phyloP scores from a whole-genome alignment of 53 echinoderm and acorn worm genomes.

The Paelopatides confundens region DNA sequence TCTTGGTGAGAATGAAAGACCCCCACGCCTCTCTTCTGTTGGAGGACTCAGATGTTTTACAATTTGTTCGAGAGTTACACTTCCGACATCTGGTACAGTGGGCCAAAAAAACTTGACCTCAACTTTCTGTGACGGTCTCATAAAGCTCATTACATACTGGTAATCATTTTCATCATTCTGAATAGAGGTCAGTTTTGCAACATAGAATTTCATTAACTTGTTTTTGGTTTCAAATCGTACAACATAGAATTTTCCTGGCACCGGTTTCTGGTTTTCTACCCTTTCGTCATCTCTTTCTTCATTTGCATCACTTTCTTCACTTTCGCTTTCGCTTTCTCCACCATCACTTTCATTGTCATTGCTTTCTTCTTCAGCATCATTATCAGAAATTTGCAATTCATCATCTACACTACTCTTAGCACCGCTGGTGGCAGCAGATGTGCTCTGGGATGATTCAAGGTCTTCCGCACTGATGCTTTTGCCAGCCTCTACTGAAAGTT shows the following conservation, averaged over 20 bases:
- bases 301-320: constrained; percentile 13
- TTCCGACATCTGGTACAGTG: constrained; percentile 4
- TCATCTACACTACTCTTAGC: neutral
- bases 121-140: constrained; percentile 9
- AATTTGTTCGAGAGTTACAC: constrained; percentile 15
- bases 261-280: constrained; percentile 16
- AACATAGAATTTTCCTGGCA: neutral
- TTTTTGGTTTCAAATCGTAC: neutral
- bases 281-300: constrained; percentile 8
- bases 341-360: neutral
- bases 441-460: constrained; percentile 33
- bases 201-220: neutral
- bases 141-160: constrained; percentile 14
- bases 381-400: neutral
- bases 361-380: constrained; percentile 26
- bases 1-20: neutral
- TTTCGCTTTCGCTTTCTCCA: neutral
- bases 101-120: neutral
- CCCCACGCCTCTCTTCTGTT: constrained; percentile 15
- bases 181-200: neutral
- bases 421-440: neutral
- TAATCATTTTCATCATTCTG: constrained; percentile 3
- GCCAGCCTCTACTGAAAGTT: constrained; percentile 24
- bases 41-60: constrained; percentile 8
- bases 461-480: constrained; percentile 35